These are phyloP conservation scores for Eupeodes latifasciatus DNA, from an alignment of 2,888 invertebrate genomes.

Conservation along the genomic window DNA sequence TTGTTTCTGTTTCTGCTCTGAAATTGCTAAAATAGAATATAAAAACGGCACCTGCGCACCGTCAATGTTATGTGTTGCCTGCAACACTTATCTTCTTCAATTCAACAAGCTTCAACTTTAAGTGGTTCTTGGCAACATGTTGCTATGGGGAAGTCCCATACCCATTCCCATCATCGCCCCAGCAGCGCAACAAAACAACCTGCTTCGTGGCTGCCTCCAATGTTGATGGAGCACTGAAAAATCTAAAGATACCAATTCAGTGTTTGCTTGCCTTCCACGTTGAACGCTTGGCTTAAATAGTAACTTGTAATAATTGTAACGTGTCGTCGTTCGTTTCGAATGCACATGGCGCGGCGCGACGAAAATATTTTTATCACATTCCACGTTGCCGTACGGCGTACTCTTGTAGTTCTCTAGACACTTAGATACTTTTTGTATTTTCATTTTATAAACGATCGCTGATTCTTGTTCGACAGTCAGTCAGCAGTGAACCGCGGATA, in stretches of 20 bases:
- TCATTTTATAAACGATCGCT: slow-evolving; percentile 69
- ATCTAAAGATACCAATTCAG: slow-evolving; percentile 38
- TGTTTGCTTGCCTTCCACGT: slow-evolving; percentile 70
- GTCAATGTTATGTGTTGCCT: slow-evolving; percentile 29
- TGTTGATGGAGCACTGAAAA: slow-evolving; percentile 16
- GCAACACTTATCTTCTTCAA: slow-evolving; percentile 5
- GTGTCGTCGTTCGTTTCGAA: background rate
- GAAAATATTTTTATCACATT: slow-evolving; percentile 34
- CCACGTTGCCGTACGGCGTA: slow-evolving; percentile 32
- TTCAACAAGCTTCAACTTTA: slow-evolving; percentile 56
- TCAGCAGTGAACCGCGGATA: slow-evolving; percentile 64
- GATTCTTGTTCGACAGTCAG: slow-evolving; percentile 66
- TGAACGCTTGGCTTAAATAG: slow-evolving; percentile 46
- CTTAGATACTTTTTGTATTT: slow-evolving; percentile 72
- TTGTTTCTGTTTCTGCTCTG: slow-evolving; percentile 48
- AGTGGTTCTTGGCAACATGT: slow-evolving; percentile 49
- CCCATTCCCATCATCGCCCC: too few species aligned
- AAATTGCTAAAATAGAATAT: slow-evolving; percentile 28
- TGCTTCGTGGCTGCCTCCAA: slow-evolving; percentile 60
- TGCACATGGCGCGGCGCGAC: slow-evolving; percentile 48
- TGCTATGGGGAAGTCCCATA: slow-evolving; percentile 16
- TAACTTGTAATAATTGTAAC: background rate
- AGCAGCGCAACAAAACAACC: slow-evolving; percentile 29
- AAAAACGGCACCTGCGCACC: slow-evolving; percentile 56
- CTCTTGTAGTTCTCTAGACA: slow-evolving; percentile 44